phyloP scores from a whole-genome alignment of 2,797 vertebrate genomes.

The Ammospiza maritima region DNA sequence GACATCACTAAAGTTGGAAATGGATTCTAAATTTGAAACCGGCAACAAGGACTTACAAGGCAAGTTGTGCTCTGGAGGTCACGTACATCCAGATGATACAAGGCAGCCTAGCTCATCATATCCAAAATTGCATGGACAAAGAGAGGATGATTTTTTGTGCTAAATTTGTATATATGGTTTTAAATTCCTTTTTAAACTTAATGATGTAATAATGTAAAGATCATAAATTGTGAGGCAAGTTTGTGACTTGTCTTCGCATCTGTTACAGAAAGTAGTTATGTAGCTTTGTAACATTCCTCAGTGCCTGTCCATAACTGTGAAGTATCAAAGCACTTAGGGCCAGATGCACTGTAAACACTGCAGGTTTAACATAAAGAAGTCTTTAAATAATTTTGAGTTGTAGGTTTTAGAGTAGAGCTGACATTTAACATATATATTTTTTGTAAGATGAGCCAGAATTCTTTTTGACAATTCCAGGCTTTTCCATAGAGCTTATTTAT shows the following conservation, averaged over 20 bases:
- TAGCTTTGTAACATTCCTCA: slow-evolving; percentile 92
- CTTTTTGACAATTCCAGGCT: slow-evolving; percentile 88
- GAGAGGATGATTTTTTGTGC: slow-evolving; percentile 88
- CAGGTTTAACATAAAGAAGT: slow-evolving; percentile 86
- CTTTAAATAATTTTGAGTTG: slow-evolving; percentile 86
- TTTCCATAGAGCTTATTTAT: slow-evolving; percentile 97
- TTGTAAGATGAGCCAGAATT: slow-evolving; percentile 94
- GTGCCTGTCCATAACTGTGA: slow-evolving; percentile 92
- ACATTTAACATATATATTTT: slow-evolving; percentile 91
- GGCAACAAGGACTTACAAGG: slow-evolving; percentile 85
- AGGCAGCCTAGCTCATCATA: slow-evolving; percentile 80
- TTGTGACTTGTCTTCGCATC: slow-evolving; percentile 78
- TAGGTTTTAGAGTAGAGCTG: slow-evolving; percentile 90
- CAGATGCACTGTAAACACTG: slow-evolving; percentile 86
- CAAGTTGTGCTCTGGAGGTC: slow-evolving; percentile 77
- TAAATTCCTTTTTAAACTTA: slow-evolving; percentile 80
- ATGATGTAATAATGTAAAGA: slow-evolving; percentile 86
- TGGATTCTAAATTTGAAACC: slow-evolving; percentile 73
- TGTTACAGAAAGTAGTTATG: slow-evolving; percentile 85
- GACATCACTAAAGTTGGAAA: slow-evolving; percentile 69
- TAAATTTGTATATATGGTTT: slow-evolving; percentile 90
- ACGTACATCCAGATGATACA: slow-evolving; percentile 80
- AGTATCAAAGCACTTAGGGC: slow-evolving; percentile 89
- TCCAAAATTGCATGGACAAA: slow-evolving; percentile 83
- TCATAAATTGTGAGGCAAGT: slow-evolving; percentile 79